Evolutionary conservation across 2,888 invertebrate genomes (phyloP), one percentile per base, ranked within the genome.

Genomic region (Himalopsyche kuldschensis): DNA sequence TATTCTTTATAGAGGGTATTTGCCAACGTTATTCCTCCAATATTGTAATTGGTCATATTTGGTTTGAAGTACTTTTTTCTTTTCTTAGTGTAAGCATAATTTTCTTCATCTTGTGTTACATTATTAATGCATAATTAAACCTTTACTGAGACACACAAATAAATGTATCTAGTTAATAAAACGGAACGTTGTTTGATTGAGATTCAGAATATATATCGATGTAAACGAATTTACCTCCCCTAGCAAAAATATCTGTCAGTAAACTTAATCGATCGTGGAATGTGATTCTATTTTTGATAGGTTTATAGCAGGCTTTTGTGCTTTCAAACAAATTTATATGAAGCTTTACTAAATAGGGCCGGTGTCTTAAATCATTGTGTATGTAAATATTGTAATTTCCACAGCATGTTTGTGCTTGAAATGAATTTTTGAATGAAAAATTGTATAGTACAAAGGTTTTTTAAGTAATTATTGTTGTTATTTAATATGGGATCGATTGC

Each of bases 221-320:
- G 81, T 81, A 31, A 84, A 84, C 79, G 79, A 84, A 84, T 82
- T 84, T 84, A 84, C 81, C 81, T 79, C 84, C 81, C 78, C 27
- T 84, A 82, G 84, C 79, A 81, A 84, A 48, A 84, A 80, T 81
- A 84, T 78, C 83, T 83, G 80, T 83, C 77, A 76, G 79, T 78
- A 47, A 82, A 81, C 80, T 82, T 81, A 84, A 48, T 48, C 79
- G 41, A 55, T 55, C 20, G 81, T 77, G 84, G 84, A 82, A 84
- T 84, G 46, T 76, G 31, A 81, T 83, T 84, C 85, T 85, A 84
- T 85, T 85, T 85, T 85, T 85, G 85, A 84, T 85, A 85, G 82
- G 85, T 85, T 85, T 84, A 82, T 84, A 84, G 77, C 80, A 75
- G 84, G 63, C 55, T 78, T 75, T 80, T 84, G 77, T 75, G 75